Percentiles rank a stretch among this genome's conserved stretches.
Conservation (phyloP, 2,797 vertebrate genomes). For the Parauchenoglanis ngamensis region DNA sequence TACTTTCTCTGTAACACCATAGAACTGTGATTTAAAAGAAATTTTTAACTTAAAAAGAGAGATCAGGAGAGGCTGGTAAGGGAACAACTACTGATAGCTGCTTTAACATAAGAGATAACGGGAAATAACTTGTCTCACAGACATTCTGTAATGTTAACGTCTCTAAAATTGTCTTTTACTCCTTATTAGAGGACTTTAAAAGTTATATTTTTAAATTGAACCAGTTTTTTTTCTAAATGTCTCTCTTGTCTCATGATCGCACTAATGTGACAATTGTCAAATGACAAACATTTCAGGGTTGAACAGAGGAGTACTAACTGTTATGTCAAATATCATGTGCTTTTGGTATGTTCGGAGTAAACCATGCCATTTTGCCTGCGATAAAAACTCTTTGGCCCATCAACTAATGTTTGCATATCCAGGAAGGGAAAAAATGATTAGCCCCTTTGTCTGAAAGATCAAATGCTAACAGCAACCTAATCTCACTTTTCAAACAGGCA, state of each 20-base stretch:
- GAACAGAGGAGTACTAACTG: not conserved
- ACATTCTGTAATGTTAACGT: not conserved
- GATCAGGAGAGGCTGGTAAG: not conserved
- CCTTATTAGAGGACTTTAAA: not conserved
- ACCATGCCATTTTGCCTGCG: not conserved
- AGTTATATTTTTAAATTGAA: not conserved
- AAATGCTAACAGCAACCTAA: constrained; percentile 35
- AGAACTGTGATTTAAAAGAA: not conserved
- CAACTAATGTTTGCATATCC: not conserved
- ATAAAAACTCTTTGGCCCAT: constrained; percentile 23
- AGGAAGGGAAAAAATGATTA: constrained; percentile 14
- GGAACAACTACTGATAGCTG: not conserved
- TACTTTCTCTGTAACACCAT: not conserved
- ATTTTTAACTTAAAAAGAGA: not conserved
- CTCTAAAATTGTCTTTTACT: not conserved
- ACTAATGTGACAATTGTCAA: not conserved
- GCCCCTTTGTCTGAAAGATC: constrained; percentile 17
- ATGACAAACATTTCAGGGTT: not conserved
- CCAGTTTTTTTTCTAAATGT: not conserved
- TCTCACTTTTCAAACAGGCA: constrained; percentile 42
- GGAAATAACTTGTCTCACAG: not conserved
- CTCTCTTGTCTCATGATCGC: not conserved
- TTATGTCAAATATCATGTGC: not conserved
- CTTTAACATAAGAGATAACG: not conserved
- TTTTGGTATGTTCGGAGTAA: not conserved